Conservation (phyloP, 2,797 vertebrate species). For the Sebastiscus tertius region DNA sequence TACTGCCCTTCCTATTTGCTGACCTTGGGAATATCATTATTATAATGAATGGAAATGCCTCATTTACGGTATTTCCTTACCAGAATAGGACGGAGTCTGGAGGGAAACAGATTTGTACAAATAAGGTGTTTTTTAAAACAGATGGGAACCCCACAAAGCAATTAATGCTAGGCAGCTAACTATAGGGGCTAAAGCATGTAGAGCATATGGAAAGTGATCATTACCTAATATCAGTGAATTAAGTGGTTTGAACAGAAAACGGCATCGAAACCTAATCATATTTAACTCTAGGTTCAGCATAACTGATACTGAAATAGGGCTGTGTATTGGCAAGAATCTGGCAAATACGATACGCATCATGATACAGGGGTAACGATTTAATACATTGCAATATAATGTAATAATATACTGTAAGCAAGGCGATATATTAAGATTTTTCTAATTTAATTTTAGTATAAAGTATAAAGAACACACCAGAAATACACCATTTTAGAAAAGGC, state of each 20-base stretch:
- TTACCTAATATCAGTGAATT: constrained; percentile 17
- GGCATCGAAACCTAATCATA: constrained; percentile 8
- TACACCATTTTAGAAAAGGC: too few relatives aligned
- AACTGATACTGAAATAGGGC: too few relatives aligned
- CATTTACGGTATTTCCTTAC: constrained; percentile 15
- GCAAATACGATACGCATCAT: too few relatives aligned
- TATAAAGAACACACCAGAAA: too few relatives aligned
- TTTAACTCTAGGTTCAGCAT: constrained; percentile 12
- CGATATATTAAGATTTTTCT: too few relatives aligned
- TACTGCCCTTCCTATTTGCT: neutral
- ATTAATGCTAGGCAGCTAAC: constrained; percentile 17
- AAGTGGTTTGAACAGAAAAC: constrained; percentile 15
- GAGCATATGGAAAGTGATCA: constrained; percentile 25
- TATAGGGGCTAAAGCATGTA: constrained; percentile 6
- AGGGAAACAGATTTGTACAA: constrained; percentile 23
- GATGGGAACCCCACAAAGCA: constrained; percentile 40
- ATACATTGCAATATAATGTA: too few relatives aligned
- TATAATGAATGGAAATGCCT: constrained; percentile 31
- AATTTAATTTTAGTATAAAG: too few relatives aligned
- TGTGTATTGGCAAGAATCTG: too few relatives aligned
- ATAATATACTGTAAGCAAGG: too few relatives aligned
- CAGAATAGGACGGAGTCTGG: neutral
- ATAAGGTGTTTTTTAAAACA: constrained; percentile 39
- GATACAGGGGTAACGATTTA: too few relatives aligned
- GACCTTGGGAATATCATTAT: constrained; percentile 21